Percentiles rank a stretch among this genome's conserved stretches.
Evolutionary conservation across 2,888 invertebrate species (phyloP).

Genomic region (Toxonevra muliebris): DNA sequence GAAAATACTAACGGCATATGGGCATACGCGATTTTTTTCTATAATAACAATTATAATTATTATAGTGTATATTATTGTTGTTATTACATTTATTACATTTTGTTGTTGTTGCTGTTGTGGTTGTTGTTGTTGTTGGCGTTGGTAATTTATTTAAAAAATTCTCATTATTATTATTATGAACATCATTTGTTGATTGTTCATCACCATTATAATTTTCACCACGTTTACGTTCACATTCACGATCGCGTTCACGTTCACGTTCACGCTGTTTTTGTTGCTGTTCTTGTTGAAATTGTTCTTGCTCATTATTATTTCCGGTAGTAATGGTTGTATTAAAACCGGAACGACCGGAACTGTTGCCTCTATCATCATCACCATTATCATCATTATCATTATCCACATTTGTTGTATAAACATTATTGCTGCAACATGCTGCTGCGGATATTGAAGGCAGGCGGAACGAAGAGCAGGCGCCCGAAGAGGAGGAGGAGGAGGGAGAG

Average conservation of each 20-base stretch:
- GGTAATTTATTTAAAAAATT: slow-evolving; percentile 39
- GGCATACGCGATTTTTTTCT: slow-evolving; percentile 65
- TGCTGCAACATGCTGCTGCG: slow-evolving; percentile 29
- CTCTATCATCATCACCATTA: slow-evolving; percentile 4
- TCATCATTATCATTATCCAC: background rate
- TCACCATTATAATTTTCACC: no score
- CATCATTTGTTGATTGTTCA: no score
- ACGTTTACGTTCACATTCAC: background rate
- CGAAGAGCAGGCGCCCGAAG: slow-evolving; percentile 4
- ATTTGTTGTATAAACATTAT: background rate
- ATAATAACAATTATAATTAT: slow-evolving; percentile 64
- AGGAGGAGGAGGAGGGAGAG: no score
- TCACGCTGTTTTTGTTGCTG: slow-evolving; percentile 11
- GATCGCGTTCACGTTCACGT: background rate
- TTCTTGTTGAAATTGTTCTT: background rate
- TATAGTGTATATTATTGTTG: slow-evolving; percentile 62
- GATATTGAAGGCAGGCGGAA: slow-evolving; percentile 2
- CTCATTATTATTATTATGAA: no score
- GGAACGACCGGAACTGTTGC: background rate
- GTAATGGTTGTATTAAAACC: background rate
- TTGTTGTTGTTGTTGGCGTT: slow-evolving; percentile 44
- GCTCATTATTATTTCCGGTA: slow-evolving; percentile 6
- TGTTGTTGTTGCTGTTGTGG: slow-evolving; percentile 54
- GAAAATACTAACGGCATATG: slow-evolving; percentile 64
- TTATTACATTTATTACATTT: slow-evolving; percentile 63